These are phyloP conservation scores for Solenopsis invicta DNA, from an alignment of 1,140 invertebrate species.

Conservation along the genomic window DNA sequence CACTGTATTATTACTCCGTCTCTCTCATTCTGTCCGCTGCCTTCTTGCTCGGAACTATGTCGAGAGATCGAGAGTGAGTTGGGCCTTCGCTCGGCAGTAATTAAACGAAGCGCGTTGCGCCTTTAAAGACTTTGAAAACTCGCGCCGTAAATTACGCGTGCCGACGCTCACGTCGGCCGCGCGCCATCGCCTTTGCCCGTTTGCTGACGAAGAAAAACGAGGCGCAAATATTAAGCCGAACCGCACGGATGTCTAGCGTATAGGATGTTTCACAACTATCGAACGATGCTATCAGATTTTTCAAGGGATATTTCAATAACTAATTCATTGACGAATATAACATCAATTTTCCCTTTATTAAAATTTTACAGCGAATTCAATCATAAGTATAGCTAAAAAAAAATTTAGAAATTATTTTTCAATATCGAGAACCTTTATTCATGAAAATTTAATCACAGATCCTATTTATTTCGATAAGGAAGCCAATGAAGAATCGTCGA, in stretches of 20 bases:
- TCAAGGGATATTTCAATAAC: slow-evolving; percentile 3
- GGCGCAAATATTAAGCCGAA: slow-evolving; percentile 67
- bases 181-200: slow-evolving; percentile 44
- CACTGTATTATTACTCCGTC: slow-evolving; percentile 37
- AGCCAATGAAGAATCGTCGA: not conserved
- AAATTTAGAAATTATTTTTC: not conserved
- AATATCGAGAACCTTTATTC: not conserved
- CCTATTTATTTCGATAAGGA: not conserved
- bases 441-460: not conserved
- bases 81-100: slow-evolving; percentile 56
- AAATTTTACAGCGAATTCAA: not conserved
- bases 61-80: slow-evolving; percentile 37
- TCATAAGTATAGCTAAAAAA: not conserved
- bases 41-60: slow-evolving; percentile 50
- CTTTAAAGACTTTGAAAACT: slow-evolving; percentile 75
- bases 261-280: slow-evolving; percentile 16
- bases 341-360: not conserved
- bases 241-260: slow-evolving; percentile 14
- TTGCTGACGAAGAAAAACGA: slow-evolving; percentile 71
- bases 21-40: not conserved
- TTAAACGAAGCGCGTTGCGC: slow-evolving; percentile 66
- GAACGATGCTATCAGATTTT: not conserved
- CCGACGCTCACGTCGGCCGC: slow-evolving; percentile 67
- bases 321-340: not conserved
- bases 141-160: slow-evolving; percentile 70